Conservation (phyloP, 2,888 invertebrate genomes). For the Cacoxenus indagator region DNA sequence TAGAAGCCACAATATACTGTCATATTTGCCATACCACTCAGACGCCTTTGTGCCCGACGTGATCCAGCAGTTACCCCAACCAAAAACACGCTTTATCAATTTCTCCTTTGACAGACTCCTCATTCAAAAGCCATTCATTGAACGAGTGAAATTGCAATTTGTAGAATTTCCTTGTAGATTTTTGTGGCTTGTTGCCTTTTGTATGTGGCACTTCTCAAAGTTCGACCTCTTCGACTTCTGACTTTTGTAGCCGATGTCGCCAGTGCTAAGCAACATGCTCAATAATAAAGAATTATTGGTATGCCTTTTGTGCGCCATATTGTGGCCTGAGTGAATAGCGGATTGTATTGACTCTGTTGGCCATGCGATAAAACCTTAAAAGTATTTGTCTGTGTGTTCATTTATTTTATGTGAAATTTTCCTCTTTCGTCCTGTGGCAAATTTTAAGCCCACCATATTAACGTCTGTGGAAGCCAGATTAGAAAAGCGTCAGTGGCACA, state of each 20-base stretch:
- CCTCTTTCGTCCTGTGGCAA: too few relatives aligned
- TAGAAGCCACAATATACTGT: too few relatives aligned
- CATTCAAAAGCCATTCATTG: slow-evolving; percentile 18
- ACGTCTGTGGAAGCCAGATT: too few relatives aligned
- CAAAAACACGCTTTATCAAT: too few relatives aligned
- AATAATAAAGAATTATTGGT: slow-evolving; percentile 3
- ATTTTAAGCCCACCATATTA: too few relatives aligned
- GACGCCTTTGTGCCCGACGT: too few relatives aligned
- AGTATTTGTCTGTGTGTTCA: neutral
- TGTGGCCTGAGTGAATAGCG: neutral
- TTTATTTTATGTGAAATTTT: too few relatives aligned
- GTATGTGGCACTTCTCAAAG: slow-evolving; percentile 42
- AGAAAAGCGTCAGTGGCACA: slow-evolving; percentile 58
- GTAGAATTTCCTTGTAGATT: slow-evolving; percentile 52
- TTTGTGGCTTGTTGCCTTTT: slow-evolving; percentile 54
- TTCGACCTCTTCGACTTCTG: neutral
- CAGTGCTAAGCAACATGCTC: neutral
- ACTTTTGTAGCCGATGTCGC: too few relatives aligned
- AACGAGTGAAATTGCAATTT: slow-evolving; percentile 52
- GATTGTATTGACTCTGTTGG: neutral
- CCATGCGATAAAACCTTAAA: neutral
- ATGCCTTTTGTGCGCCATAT: neutral
- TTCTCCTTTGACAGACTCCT: too few relatives aligned
- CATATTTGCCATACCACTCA: too few relatives aligned
- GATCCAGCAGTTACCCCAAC: too few relatives aligned